These are phyloP conservation scores for Macrotis lagotis DNA, from an alignment of 2,113 vertebrate species.

Conservation along the genomic window DNA sequence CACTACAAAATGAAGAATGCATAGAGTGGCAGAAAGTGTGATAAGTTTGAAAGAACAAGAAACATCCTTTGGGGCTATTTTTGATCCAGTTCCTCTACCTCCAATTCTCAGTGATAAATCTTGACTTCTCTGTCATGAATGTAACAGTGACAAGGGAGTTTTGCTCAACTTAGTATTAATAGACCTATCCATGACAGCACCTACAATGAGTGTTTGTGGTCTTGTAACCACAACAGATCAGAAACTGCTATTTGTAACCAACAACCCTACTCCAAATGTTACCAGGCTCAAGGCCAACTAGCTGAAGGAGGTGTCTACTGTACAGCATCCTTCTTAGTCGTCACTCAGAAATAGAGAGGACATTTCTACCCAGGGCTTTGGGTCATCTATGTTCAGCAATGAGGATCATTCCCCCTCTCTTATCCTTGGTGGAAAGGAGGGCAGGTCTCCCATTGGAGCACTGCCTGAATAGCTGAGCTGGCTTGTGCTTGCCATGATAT, in stretches of 20 bases:
- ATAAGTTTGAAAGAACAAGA: neutral
- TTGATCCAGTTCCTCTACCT: neutral
- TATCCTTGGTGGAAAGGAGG: neutral
- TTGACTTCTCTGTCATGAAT: conserved; percentile 66
- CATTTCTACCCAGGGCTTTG: neutral
- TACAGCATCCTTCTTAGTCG: conserved; percentile 20
- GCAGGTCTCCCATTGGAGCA: neutral
- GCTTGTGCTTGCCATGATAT: neutral
- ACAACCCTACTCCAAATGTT: conserved; percentile 51
- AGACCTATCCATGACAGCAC: conserved; percentile 46
- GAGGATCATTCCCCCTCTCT: neutral
- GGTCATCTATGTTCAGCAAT: neutral
- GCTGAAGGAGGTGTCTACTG: conserved; percentile 60
- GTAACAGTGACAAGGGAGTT: conserved; percentile 45
- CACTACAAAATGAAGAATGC: neutral
- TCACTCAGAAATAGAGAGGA: neutral
- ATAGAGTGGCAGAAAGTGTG: neutral
- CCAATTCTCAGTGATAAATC: conserved; percentile 46
- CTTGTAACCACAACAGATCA: conserved; percentile 72
- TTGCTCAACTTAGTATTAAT: conserved; percentile 44
- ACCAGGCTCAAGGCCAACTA: conserved; percentile 56
- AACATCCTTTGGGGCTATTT: neutral
- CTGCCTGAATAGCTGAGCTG: conserved; percentile 28
- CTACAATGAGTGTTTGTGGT: conserved; percentile 65
- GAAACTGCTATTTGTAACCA: conserved; percentile 63